Base-by-base conservation (phyloP, 2,888 invertebrate genomes). In the Amphipyra tragopoginis region DNA sequence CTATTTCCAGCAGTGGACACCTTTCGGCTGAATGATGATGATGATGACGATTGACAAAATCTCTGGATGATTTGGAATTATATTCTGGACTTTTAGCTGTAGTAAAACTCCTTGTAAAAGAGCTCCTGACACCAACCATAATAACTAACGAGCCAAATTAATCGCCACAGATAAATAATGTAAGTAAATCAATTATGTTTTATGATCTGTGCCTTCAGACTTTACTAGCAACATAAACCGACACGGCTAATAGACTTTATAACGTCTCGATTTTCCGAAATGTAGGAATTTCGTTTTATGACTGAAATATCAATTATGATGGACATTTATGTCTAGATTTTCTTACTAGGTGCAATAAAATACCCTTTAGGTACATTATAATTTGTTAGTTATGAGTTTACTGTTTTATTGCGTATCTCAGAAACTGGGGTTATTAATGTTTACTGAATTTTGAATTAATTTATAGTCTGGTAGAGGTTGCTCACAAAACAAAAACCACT, bases 181-280 rank as follows among this genome's bases (percentile, higher is more conserved):
- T 42, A 62, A 60, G 69, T 75, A 81, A 82, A 83, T 84, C 85
- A 85, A 83, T 80, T 82, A 79, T 72, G 62, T 79, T 83, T 82
- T 81, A 84, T 79, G 77, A 65, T 58, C 58, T 55, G 55, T 76
- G 75, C 56, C 59, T 59, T 57, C 59, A 47, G 56, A 65, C 56
- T 66, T 60, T 56, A 77, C 59, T 75, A 44, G 60, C 57, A 21
- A 26, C 67, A 65, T 70, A 65, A 72, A 72, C 29, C 71, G 62
- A 50, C 58, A 55, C 58, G 65, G 52, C 43, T 57, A 72, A 75
- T 58, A 62, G 47, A 70, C 21, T 78, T 75, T 58, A 59, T 53
- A 63, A 53, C 75, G 47, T 44, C 56, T 58, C 58, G 60, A 78
- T 71, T 75, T 72, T 75, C 72, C 67, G 72, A 65, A 63, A 75